Conservation (phyloP, 2,888 invertebrate genomes). For the Eretmocerus hayati region DNA sequence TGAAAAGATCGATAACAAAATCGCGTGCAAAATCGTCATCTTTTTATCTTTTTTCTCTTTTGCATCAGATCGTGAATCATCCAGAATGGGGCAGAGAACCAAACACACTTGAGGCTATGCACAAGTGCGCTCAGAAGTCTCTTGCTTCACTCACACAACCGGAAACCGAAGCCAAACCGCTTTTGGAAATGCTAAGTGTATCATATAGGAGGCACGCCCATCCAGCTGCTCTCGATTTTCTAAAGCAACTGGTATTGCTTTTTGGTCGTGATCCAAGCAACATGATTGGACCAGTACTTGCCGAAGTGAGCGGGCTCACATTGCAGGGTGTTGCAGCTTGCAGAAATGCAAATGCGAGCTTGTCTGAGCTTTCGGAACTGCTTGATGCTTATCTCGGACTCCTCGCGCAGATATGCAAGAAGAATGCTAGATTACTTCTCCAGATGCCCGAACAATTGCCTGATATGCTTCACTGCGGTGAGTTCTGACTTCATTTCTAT, state of each 20-base stretch:
- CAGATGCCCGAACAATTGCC: slow-evolving; percentile 43
- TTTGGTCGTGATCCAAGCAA: slow-evolving; percentile 45
- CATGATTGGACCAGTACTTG: slow-evolving; percentile 32
- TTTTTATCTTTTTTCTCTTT: no score
- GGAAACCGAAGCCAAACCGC: slow-evolving; percentile 33
- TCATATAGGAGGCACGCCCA: slow-evolving; percentile 47
- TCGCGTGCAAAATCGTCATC: no score
- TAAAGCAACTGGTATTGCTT: slow-evolving; percentile 46
- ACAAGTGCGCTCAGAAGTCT: slow-evolving; percentile 36
- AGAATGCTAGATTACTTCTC: slow-evolving; percentile 48
- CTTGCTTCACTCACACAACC: slow-evolving; percentile 37
- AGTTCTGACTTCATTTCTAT: no score
- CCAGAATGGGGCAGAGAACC: slow-evolving; percentile 57
- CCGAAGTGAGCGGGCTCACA: slow-evolving; percentile 36
- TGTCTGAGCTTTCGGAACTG: slow-evolving; percentile 61
- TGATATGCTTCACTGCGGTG: slow-evolving; percentile 46
- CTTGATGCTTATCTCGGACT: slow-evolving; percentile 63
- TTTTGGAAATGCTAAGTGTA: slow-evolving; percentile 32
- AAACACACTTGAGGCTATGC: slow-evolving; percentile 58
- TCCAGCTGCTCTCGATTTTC: slow-evolving; percentile 42
- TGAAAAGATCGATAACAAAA: no score
- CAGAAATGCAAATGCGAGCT: slow-evolving; percentile 39
- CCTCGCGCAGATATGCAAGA: slow-evolving; percentile 61
- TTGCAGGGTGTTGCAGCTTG: slow-evolving; percentile 37
- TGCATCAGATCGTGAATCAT: slow-evolving; percentile 51